Base-by-base conservation (phyloP, 2,888 invertebrate species). In the Acholoe squamosa region DNA sequence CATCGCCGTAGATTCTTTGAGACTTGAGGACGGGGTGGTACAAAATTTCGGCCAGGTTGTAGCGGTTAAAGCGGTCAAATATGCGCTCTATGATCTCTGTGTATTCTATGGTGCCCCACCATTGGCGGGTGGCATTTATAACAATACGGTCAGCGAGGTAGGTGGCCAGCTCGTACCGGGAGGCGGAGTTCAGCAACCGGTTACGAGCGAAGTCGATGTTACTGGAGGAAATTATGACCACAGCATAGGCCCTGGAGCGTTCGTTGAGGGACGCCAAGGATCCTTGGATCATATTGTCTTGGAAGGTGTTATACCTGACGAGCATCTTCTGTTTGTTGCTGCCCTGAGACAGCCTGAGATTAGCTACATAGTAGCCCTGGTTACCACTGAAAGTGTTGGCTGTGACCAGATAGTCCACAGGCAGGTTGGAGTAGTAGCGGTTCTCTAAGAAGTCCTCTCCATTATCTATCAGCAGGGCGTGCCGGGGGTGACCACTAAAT, bases 101-200 rank as follows among this genome's bases (percentile, higher is more conserved):
- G 91, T 92, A 92, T 3, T 76, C 76, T 0, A 71, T 43, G 34
- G 90, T 91, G 5, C 99, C 98, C 93, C 99, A 97, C 98, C 98
- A 99, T 95, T 99, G 99, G 95, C 97, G 98, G 0, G 98, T 98
- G 93, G 98, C 99, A 95, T 99, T 98, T n/a, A 99, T 97, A 12
- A 77, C 89, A 76, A 92, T 92, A 19, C 90, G 91, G 95, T 99
- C 99, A 94, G 98, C 97, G 28, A 99, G 96, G 94, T 99, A 99
- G 0, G 99, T 99, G 0, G 99, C 99, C 84, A 99, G 97, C 96
- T 99, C 99, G 95, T 98, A 99, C 90, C 97, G 97, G 0, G 99
- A 98, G 92, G 97, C 97, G 0, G 97, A 97, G 96, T 99, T 99
- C 91, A 98, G 97, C 67, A 99, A 97, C 91, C 98, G 98, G 96